phyloP scores from a whole-genome alignment of 2,113 vertebrate species.

The Crotalus helleri region DNA sequence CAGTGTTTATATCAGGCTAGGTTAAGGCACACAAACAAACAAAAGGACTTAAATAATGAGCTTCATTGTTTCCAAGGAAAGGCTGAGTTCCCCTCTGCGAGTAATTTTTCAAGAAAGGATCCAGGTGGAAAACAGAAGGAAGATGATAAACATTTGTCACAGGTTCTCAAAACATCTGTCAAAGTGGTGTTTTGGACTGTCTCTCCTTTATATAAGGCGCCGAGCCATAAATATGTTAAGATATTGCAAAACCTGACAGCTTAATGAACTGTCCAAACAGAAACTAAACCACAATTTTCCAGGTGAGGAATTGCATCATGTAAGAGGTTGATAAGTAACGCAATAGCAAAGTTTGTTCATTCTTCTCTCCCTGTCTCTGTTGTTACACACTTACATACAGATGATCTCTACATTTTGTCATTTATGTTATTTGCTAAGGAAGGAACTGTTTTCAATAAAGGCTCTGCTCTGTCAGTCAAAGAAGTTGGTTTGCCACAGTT shows the following conservation, averaged over 20 bases:
- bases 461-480: not conserved
- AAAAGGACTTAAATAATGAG: not conserved
- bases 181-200: too few species aligned
- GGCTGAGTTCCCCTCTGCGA: not conserved
- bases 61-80: not conserved
- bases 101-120: not conserved
- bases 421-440: not conserved
- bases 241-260: not conserved
- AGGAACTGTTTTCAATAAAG: not conserved
- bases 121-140: not conserved
- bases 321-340: not conserved
- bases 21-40: not conserved
- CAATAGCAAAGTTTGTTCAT: not conserved
- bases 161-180: not conserved
- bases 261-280: slow-evolving; percentile 25
- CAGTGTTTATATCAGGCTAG: not conserved
- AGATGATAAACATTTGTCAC: not conserved
- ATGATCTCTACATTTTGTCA: not conserved
- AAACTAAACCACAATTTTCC: slow-evolving; percentile 19
- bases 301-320: not conserved
- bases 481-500: not conserved
- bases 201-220: not conserved
- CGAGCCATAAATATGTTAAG: not conserved
- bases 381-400: not conserved
- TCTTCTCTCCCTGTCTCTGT: not conserved